A percentile compares a stretch with the other conserved stretches of the same genome.
These are phyloP conservation scores for Chiridota heheva DNA, from an alignment of 35 echinoderm and acorn worm species.

Conservation along the genomic window DNA sequence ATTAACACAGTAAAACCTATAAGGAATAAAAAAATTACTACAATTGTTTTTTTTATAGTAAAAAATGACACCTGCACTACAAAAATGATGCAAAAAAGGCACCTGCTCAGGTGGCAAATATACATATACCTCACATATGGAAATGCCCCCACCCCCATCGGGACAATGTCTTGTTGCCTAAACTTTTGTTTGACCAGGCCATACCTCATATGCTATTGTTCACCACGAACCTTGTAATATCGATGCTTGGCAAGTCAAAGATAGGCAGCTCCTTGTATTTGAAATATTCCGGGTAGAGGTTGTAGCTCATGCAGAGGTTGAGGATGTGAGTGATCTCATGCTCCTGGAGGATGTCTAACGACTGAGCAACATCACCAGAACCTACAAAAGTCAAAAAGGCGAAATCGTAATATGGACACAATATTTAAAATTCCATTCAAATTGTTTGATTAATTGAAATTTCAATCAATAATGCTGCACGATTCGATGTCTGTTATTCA, in stretches of 20 bases:
- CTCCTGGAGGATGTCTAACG: conserved; percentile 47
- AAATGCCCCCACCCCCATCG: too few species aligned
- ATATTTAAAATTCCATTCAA: too few species aligned
- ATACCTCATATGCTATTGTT: background rate
- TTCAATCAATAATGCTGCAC: background rate
- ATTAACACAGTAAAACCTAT: too few species aligned
- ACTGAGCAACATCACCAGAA: conserved; percentile 72
- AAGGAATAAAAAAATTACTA: too few species aligned
- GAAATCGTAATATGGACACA: too few species aligned
- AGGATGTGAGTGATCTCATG: conserved; percentile 67
- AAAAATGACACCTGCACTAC: background rate
- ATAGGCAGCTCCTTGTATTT: conserved; percentile 51
- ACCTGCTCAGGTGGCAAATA: background rate
- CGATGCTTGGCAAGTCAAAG: conserved; percentile 57
- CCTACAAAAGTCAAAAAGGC: conserved; percentile 37
- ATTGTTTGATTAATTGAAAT: background rate
- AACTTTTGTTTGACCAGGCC: too few species aligned
- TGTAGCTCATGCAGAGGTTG: conserved; percentile 52
- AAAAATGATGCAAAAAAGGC: background rate
- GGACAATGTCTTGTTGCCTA: too few species aligned
- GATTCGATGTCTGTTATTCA: background rate
- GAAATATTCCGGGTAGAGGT: conserved; percentile 53
- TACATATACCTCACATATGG: background rate
- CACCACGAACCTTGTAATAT: conserved; percentile 59
- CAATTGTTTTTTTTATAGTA: too few species aligned